Base-by-base conservation (phyloP, 2,113 vertebrate genomes). In the Pithys albifrons region DNA sequence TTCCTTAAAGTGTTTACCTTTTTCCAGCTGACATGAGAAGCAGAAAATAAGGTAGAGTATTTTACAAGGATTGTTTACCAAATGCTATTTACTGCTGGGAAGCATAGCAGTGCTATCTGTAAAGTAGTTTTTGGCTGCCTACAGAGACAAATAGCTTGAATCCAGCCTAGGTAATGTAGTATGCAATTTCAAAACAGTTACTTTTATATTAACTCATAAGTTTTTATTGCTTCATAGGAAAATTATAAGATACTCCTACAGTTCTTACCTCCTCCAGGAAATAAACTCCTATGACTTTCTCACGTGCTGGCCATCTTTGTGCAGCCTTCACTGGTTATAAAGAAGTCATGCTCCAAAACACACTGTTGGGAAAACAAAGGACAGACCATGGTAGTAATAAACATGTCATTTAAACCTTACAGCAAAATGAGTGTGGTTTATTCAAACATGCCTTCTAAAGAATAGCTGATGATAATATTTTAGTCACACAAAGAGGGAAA, bases 391-490 rank as follows among this genome's bases (percentile, higher is more conserved):
- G 54, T 22, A 73, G 67, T 73, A 79, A 93, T 85, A 89, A 91
- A 91, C 64, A 70, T 28, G 81, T 70, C 72, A 61, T 91, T 95
- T 92, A 87, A 93, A 76, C 81, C 66, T 75, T 67, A 70, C 74
- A 77, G 58, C 85, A 75, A 92, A 76, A 82, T 33, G 33, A 76
- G 55, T 39, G 64, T 73, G 71, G 52, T 90, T 95, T 90, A 59
- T 92, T 92, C 49, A 75, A 75, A 49, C 72, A 58, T 59, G 23
- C 31, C 12, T 88, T 80, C 70, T 67, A 82, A 93, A 96, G 91
- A 94, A 80, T 55, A 91, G 58, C 70, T 80, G 70, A 84, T 69
- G 55, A 70, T 91, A 72, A 82, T 80, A 94, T 88, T 91, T 91
- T 35, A 89, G 89, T 64, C 54, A 45, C 43, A 75, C 48, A 86